Percentiles rank a stretch among this genome's conserved stretches.
Evolutionary conservation across 2,113 vertebrate genomes (phyloP).

Genomic region (Callionymus lyra): DNA sequence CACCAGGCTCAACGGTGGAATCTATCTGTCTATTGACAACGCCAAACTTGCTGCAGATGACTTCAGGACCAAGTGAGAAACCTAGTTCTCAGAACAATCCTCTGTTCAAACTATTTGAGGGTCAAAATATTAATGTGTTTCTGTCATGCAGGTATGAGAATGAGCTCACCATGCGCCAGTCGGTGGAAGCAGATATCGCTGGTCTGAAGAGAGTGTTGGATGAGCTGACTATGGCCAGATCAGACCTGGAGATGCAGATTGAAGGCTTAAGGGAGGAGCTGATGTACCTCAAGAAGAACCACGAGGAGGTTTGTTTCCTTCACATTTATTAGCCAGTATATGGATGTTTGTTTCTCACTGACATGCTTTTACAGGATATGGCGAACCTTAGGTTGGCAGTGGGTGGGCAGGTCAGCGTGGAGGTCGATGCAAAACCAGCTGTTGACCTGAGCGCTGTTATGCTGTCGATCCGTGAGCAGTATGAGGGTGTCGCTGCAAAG

Average conservation of each 20-base stretch:
- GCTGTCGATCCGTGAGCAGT: constrained; percentile 72
- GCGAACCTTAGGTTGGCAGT: constrained; percentile 46
- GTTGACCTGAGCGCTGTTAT: constrained; percentile 48
- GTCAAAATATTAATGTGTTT: neutral
- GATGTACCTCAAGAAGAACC: constrained; percentile 79
- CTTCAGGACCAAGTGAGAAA: constrained; percentile 78
- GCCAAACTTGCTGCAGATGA: constrained; percentile 81
- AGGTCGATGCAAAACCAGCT: constrained; percentile 61
- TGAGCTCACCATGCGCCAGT: constrained; percentile 75
- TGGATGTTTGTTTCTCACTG: neutral
- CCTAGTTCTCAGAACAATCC: too few relatives aligned
- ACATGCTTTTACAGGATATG: constrained; percentile 50
- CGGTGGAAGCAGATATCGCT: constrained; percentile 78
- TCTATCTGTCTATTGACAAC: constrained; percentile 76
- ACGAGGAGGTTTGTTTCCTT: constrained; percentile 65
- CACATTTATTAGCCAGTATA: neutral
- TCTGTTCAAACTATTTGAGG: too few relatives aligned
- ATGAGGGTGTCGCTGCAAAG: constrained; percentile 70
- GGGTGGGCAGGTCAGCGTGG: constrained; percentile 65
- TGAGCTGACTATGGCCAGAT: constrained; percentile 61
- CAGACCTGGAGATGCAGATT: constrained; percentile 79
- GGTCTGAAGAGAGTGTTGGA: constrained; percentile 66
- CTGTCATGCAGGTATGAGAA: constrained; percentile 70
- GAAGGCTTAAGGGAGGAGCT: constrained; percentile 77
- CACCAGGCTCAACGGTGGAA: constrained; percentile 59